Base-by-base conservation (phyloP, 37 sponge, comb jelly and placozoan genomes). In the Bolinopsis microptera region DNA sequence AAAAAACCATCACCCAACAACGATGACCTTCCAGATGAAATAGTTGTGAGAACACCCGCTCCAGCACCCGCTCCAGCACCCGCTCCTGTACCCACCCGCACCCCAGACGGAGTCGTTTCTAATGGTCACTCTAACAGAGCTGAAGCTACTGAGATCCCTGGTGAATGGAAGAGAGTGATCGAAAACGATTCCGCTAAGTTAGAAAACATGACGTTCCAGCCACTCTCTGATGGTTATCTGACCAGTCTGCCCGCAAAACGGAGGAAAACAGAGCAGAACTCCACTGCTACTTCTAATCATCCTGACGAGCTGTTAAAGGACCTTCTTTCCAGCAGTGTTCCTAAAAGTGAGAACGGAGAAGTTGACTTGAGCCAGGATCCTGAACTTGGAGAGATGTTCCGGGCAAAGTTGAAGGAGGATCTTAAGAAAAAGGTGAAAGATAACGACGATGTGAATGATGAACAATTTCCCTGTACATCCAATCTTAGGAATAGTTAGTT, bases 371-470 rank as follows among this genome's bases (percentile, higher is more conserved):
- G 23, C 2, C 32, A n/a, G 30, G 90, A 86, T 39, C 36, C 61
- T 21, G 90, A 86, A 38, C 27, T 86, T 2, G 13, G 25, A 27
- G 90, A 18, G 21, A 86, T 86, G 90, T 86, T 86, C 61, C 34
- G 35, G 27, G 90, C 34, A 0, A 86, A 27, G 48, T 38, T 86
- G 18, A 40, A 86, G 90, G 35, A 86, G 40, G 90, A 86, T 39
- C 1, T 86, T 0, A n/a, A 22, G 27, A 86, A 41, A 48, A 86
- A 86, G 61, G 61, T 86, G 1, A 40, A 26, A 30, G 61, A 86
- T 86, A 86, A 86, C 30, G 90, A 41, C 26, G 90, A 86, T 40
- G 61, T 86, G 26, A 41, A 86, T 86, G 90, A 86, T 35, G 28
- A 41, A 26, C 41, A 86, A 25, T 86, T 86, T 39, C 90, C 90